Conservation (phyloP, 1,140 invertebrate species). For the Brachionus manjavacas region DNA sequence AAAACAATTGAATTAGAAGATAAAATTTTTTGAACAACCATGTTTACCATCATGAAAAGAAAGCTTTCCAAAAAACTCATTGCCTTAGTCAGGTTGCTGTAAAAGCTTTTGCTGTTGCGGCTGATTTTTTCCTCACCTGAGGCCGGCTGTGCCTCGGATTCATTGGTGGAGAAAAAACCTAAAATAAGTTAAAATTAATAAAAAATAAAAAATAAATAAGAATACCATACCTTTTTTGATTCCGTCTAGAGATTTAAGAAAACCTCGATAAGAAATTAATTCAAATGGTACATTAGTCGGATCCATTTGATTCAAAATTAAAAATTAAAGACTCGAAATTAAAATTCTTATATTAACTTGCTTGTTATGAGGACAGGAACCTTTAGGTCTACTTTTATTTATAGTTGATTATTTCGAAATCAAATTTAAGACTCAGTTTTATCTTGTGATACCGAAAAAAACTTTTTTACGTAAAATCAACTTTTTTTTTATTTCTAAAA, state of each 20-base stretch:
- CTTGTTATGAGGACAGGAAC: not conserved
- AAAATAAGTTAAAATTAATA: too few species aligned
- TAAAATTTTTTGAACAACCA: not conserved
- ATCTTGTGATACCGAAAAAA: not conserved
- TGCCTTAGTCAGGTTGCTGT: not conserved
- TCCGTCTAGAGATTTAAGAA: not conserved
- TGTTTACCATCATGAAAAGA: not conserved
- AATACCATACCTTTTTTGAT: constrained; percentile 29
- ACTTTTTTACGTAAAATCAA: not conserved
- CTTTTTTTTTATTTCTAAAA: not conserved
- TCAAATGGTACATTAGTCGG: constrained; percentile 10
- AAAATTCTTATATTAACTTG: not conserved
- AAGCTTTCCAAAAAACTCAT: not conserved
- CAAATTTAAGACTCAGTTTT: not conserved
- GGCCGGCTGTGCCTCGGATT: not conserved
- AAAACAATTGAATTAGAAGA: not conserved
- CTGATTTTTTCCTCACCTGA: not conserved
- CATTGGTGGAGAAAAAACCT: not conserved
- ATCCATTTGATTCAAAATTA: constrained; percentile 1
- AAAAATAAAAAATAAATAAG: too few species aligned
- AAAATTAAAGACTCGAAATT: not conserved
- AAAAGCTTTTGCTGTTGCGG: not conserved
- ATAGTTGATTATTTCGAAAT: constrained; percentile 5
- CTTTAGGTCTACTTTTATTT: not conserved
- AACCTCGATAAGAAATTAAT: constrained; percentile 19